Conservation (phyloP, 2,888 invertebrate species). For the Phorcus lineatus region DNA sequence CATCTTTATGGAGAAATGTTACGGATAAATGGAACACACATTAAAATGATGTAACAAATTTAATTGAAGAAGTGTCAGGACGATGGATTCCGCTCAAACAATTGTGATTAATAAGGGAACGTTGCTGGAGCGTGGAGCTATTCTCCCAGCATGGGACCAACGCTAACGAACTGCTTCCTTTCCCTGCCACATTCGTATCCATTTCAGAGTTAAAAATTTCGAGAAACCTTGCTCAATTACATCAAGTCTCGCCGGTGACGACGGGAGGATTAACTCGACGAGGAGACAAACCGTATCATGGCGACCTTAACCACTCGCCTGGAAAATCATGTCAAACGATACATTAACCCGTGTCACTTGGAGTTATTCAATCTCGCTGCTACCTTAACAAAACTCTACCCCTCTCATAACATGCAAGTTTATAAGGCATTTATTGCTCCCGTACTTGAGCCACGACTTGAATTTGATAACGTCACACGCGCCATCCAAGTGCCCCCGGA, state of each 20-base stretch:
- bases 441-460: background rate
- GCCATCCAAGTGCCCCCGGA: background rate
- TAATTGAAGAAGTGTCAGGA: constrained; percentile 10
- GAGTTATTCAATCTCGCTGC: constrained; percentile 24
- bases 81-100: background rate
- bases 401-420: constrained; percentile 14
- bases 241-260: background rate
- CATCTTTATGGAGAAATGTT: background rate
- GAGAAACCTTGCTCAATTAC: constrained; percentile 8
- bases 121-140: background rate
- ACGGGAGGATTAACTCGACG: background rate
- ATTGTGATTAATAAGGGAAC: constrained; percentile 8
- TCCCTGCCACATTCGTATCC: background rate
- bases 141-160: background rate
- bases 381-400: constrained; percentile 8
- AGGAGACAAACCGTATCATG: background rate
- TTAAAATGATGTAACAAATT: constrained; percentile 16
- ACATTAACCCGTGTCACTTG: constrained; percentile 20
- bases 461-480: constrained; percentile 1
- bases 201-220: constrained; percentile 13
- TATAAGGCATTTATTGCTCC: constrained; percentile 20
- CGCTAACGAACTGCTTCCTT: constrained; percentile 14
- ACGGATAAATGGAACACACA: constrained; percentile 15
- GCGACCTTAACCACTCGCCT: background rate
- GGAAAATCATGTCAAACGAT: constrained; percentile 23